phyloP scores from a whole-genome alignment of 2,888 invertebrate species.

The Drosophila gaucha region DNA sequence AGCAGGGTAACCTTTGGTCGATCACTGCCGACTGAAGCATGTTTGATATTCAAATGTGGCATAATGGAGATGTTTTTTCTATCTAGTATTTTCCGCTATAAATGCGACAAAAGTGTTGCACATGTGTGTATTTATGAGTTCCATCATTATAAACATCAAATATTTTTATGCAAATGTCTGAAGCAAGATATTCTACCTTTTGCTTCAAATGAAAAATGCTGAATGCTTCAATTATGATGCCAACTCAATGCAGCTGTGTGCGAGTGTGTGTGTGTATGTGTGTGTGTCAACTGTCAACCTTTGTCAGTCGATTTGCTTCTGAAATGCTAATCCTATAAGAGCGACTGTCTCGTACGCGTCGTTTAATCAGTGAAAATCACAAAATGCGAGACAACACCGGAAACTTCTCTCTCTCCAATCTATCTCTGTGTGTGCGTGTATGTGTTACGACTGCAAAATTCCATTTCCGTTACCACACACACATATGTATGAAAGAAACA shows the following conservation, averaged over 20 bases:
- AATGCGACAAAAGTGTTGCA: constrained; percentile 11
- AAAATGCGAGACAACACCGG: constrained; percentile 51
- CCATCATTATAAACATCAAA: constrained; percentile 27
- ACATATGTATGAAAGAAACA: not conserved
- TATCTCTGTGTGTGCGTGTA: constrained; percentile 2
- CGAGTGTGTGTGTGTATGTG: constrained; percentile 20
- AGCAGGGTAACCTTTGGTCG: too few species aligned
- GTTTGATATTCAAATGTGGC: constrained; percentile 15
- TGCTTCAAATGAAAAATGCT: constrained; percentile 41
- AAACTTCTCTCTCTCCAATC: constrained; percentile 40
- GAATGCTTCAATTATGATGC: constrained; percentile 24
- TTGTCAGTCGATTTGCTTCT: constrained; percentile 73
- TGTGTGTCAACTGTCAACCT: constrained; percentile 74
- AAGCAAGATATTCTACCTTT: constrained; percentile 29
- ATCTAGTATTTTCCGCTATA: constrained; percentile 9
- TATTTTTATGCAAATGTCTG: constrained; percentile 53
- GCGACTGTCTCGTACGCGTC: constrained; percentile 37
- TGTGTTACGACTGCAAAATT: constrained; percentile 68
- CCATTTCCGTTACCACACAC: constrained; percentile 64
- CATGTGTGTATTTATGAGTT: not conserved
- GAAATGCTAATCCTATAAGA: constrained; percentile 76
- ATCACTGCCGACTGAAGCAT: too few species aligned
- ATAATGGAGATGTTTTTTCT: constrained; percentile 16
- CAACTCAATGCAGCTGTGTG: constrained; percentile 16
- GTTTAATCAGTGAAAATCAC: constrained; percentile 65